Percentiles rank a stretch among this genome's conserved stretches.
phyloP scores from a whole-genome alignment of 2,888 invertebrate species.

The Heliconius hortense region DNA sequence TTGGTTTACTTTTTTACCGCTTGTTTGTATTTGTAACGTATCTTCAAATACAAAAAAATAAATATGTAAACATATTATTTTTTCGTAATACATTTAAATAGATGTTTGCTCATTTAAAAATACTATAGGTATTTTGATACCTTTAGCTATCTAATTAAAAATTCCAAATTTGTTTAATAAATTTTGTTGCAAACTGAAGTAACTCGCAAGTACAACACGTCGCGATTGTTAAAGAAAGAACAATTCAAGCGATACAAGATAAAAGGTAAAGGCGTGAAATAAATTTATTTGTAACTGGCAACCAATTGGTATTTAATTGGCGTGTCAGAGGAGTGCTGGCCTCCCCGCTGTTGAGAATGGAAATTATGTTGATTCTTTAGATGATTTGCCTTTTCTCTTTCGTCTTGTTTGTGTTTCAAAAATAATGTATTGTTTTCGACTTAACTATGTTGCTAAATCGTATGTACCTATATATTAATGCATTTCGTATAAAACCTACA shows the following conservation, averaged over 20 bases:
- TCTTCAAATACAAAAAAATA: background rate
- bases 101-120: background rate
- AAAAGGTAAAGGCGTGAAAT: slow-evolving; percentile 67
- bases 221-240: slow-evolving; percentile 70
- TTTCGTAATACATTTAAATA: background rate
- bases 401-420: slow-evolving; percentile 37
- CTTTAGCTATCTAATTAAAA: background rate
- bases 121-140: background rate
- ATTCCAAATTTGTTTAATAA: slow-evolving; percentile 10
- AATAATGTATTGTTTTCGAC: slow-evolving; percentile 22
- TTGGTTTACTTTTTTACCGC: slow-evolving; percentile 17
- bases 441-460: slow-evolving; percentile 2
- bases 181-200: slow-evolving; percentile 50
- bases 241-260: slow-evolving; percentile 74
- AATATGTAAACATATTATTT: background rate
- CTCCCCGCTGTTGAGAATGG: slow-evolving; percentile 46
- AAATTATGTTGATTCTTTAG: slow-evolving; percentile 50
- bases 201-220: slow-evolving; percentile 63
- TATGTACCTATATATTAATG: background rate
- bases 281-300: slow-evolving; percentile 67
- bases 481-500: no score
- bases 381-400: slow-evolving; percentile 44
- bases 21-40: slow-evolving; percentile 13
- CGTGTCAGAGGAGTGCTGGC: slow-evolving; percentile 56
- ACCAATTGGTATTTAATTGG: slow-evolving; percentile 72